Conservation (phyloP, 2,797 vertebrate species). For the Denticeps clupeoides region DNA sequence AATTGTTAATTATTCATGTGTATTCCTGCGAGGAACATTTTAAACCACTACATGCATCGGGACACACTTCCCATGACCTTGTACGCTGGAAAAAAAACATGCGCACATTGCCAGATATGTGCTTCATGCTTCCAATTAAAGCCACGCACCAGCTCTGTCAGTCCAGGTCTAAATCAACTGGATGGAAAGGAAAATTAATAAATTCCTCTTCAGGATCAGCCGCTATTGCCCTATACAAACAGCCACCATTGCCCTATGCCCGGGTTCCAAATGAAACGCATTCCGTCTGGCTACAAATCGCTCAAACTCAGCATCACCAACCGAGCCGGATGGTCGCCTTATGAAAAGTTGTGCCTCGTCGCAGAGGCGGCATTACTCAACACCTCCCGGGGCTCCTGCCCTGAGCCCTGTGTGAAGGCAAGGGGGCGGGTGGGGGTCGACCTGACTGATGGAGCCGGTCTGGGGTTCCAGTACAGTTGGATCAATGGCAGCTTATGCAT, state of each 20-base stretch:
- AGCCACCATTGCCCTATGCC: too few species aligned
- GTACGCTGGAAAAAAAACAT: too few species aligned
- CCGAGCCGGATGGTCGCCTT: too few species aligned
- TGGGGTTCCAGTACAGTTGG: conserved; percentile 38
- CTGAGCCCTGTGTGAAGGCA: conserved; percentile 47
- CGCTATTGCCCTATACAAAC: too few species aligned
- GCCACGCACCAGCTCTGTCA: background rate
- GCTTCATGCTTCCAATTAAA: conserved; percentile 3
- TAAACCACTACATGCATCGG: too few species aligned
- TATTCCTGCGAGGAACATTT: too few species aligned
- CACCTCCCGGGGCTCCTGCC: conserved; percentile 38
- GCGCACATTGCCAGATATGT: too few species aligned
- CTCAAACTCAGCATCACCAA: too few species aligned
- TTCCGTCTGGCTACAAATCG: too few species aligned
- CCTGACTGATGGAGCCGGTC: conserved; percentile 41
- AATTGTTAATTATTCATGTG: too few species aligned
- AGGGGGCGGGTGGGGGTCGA: too few species aligned
- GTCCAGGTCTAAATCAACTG: background rate
- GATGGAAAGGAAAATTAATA: background rate
- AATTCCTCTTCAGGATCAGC: background rate
- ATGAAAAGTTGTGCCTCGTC: background rate
- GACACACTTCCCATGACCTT: too few species aligned
- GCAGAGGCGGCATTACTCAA: conserved; percentile 47
- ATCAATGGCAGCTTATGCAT: conserved; percentile 44
- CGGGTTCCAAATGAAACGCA: conserved; percentile 38